Evolutionary conservation across 2,888 invertebrate species (phyloP).

Genomic region (Oithona nana): DNA sequence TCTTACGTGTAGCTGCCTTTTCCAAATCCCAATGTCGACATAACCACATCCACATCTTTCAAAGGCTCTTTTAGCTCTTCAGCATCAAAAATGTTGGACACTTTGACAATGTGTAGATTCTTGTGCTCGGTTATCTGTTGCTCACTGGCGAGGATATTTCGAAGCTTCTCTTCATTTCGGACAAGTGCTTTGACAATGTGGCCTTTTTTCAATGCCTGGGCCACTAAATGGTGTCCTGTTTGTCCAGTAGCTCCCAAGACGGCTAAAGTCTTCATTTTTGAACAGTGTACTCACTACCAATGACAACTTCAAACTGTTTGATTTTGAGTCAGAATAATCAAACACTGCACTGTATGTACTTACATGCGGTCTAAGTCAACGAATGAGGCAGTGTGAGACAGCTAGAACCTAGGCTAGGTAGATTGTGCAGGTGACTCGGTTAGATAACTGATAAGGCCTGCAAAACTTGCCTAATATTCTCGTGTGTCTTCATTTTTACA

Average conservation of each 20-base stretch:
- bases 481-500: no score
- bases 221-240: conserved; percentile 19
- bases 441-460: no score
- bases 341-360: no score
- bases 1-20: neutral
- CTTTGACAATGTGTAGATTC: conserved; percentile 18
- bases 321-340: no score
- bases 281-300: no score
- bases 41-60: conserved; percentile 20
- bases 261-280: conserved; percentile 19
- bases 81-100: neutral
- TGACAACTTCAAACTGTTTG: no score
- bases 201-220: conserved; percentile 19
- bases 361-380: no score
- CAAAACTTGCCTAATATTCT: no score
- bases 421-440: no score
- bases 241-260: conserved; percentile 21
- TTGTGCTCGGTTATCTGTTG: conserved; percentile 18
- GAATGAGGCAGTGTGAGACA: no score
- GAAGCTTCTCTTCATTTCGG: conserved; percentile 12
- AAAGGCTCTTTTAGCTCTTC: conserved; percentile 4
- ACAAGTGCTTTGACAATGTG: conserved; percentile 21
- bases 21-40: conserved; percentile 21
- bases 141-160: neutral
- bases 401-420: no score